Base-by-base conservation (phyloP, 2,888 invertebrate genomes). In the Aphrophora alni region DNA sequence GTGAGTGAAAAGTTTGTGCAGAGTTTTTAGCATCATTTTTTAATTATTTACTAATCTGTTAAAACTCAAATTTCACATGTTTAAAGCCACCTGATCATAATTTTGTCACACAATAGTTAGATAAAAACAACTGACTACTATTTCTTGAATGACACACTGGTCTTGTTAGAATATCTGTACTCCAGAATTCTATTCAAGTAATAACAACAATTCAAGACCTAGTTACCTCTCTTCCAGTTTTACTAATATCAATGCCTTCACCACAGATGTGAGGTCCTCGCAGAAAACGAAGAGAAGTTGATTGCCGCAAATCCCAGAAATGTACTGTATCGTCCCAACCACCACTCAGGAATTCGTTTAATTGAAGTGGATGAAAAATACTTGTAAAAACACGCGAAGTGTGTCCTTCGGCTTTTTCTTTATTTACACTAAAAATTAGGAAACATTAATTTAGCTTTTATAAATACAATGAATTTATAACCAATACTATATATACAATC, bases 371-470 rank as follows among this genome's bases (percentile, higher is more conserved):
- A 86, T 93, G 91, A 86, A 93, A 93, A 70, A 91, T 90, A 25
- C 92, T 92, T 1, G 92, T 90, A 84, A 92, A 93, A 84, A 93
- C 90, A 86, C 93, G 89, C 8, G 92, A 92, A 69, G 89, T 90
- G 84, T 93, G 93, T 0, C 93, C 93, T 84, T 93, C 91, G 77
- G 89, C 87, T 24, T 84, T 82, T 38, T 89, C 89, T 84, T 88
- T 89, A 82, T 88, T 87, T 82, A 89, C 88, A 85, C 92, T 92
- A 86, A 77, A 87, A 87, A 82, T 81, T 12, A 33, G 33, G 33
- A 33, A 33, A 33, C 8, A 8, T 33, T 33, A 5, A 17, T 17
- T n/a, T n/a, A 27, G 38, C 3, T 8, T 38, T n/a, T 72, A 7
- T 25, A 72, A 10, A 17, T 21, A 70, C 70, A 70, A 17, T 70